These are phyloP conservation scores for Rhinophrynus dorsalis DNA, from an alignment of 2,797 vertebrate species.

Conservation along the genomic window DNA sequence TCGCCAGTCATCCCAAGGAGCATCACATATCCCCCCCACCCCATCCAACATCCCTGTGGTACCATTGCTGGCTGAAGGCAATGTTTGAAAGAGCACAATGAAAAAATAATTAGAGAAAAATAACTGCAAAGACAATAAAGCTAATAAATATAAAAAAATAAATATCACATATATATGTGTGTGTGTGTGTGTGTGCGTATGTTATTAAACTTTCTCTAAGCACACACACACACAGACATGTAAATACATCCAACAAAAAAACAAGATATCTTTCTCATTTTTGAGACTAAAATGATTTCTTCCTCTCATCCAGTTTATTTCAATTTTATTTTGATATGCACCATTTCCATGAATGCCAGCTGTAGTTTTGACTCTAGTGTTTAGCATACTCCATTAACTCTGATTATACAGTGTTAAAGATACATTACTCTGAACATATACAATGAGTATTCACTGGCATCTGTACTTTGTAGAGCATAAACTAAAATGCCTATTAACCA, in stretches of 20 bases:
- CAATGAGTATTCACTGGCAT: constrained; percentile 14
- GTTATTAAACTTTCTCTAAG: background rate
- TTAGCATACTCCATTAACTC: constrained; percentile 21
- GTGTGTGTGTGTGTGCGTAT: background rate
- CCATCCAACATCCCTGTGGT: no score
- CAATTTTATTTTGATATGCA: constrained; percentile 19
- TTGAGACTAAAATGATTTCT: background rate
- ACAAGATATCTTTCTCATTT: background rate
- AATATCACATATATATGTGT: no score
- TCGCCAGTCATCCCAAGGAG: no score
- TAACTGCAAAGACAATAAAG: no score
- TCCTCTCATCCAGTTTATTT: constrained; percentile 15
- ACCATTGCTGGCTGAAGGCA: no score
- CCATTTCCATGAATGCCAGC: constrained; percentile 27
- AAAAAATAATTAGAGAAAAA: no score
- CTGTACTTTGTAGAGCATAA: constrained; percentile 1
- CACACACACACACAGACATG: background rate
- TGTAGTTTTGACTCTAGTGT: constrained; percentile 17
- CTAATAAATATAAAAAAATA: no score
- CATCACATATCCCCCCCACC: no score
- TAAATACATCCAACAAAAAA: background rate
- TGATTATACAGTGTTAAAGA: constrained; percentile 25
- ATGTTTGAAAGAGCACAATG: no score
- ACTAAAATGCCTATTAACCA: no score
- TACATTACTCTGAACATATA: constrained; percentile 11